A percentile compares a stretch with the other conserved stretches of the same genome.
Conservation (phyloP, 2,113 vertebrate genomes). For the Aegypius monachus region DNA sequence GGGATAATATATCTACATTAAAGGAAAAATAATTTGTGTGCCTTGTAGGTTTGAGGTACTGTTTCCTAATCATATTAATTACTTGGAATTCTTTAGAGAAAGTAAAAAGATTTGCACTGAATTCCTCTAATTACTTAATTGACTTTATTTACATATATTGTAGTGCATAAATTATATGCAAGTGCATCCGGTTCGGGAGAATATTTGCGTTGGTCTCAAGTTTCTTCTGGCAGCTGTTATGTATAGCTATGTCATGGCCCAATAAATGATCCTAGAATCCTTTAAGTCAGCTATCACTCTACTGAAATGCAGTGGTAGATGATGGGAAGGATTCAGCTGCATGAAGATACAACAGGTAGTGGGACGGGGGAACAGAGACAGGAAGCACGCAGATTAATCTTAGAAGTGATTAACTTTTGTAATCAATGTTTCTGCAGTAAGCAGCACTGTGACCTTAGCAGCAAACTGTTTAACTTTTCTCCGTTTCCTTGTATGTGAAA, state of each 20-base stretch:
- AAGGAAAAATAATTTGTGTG: background rate
- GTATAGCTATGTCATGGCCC: background rate
- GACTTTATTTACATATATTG: slow-evolving; percentile 48
- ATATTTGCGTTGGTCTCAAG: background rate
- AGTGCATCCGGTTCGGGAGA: background rate
- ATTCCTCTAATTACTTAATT: slow-evolving; percentile 33
- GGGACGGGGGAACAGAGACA: background rate
- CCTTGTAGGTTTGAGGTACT: slow-evolving; percentile 10
- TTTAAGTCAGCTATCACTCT: fast-evolving
- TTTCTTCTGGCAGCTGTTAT: slow-evolving; percentile 1
- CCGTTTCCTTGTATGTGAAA: background rate
- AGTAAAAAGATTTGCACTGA: slow-evolving; percentile 4
- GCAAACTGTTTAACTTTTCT: background rate
- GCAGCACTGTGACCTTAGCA: background rate
- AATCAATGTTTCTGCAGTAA: background rate
- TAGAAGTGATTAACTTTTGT: background rate
- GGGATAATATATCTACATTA: background rate
- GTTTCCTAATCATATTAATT: slow-evolving; percentile 40
- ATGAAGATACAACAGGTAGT: background rate
- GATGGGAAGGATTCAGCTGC: background rate
- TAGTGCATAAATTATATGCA: background rate
- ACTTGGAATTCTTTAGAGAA: slow-evolving; percentile 23
- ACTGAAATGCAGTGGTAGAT: background rate
- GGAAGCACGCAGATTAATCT: background rate
- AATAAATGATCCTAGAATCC: background rate